Evolutionary conservation across 2,113 vertebrate genomes (phyloP).

Genomic region (Ranitomeya variabilis): DNA sequence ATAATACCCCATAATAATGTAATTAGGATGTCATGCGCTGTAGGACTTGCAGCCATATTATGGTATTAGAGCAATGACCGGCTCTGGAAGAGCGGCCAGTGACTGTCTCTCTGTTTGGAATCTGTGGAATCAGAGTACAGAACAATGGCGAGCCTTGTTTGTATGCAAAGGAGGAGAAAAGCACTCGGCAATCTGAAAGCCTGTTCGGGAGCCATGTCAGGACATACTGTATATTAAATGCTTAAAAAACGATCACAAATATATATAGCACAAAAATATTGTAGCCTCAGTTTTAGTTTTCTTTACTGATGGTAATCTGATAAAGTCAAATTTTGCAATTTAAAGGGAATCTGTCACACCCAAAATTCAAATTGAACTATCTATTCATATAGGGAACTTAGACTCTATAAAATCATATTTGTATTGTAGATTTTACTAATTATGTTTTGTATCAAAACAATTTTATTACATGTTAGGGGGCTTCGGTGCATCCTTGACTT

Average conservation of each 20-base stretch:
- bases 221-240: not conserved
- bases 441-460: no score
- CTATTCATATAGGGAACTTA: no score
- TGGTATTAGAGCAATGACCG: not conserved
- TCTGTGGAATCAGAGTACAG: slow-evolving; percentile 43
- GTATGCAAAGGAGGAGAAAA: slow-evolving; percentile 30
- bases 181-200: slow-evolving; percentile 4
- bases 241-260: no score
- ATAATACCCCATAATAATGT: not conserved
- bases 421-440: no score
- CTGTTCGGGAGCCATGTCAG: slow-evolving; percentile 9
- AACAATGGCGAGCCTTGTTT: slow-evolving; percentile 52
- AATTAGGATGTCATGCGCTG: not conserved
- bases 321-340: not conserved
- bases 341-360: not conserved
- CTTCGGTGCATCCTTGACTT: no score
- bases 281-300: not conserved
- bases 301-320: not conserved
- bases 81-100: not conserved
- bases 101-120: slow-evolving; percentile 42
- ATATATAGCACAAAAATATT: no score
- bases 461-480: no score
- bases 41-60: not conserved
- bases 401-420: no score
- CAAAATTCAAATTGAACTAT: no score